Evolutionary conservation across 1,140 invertebrate species (phyloP), one percentile per base, ranked within the genome.

Genomic region (Pseudomyrmex sp.): DNA sequence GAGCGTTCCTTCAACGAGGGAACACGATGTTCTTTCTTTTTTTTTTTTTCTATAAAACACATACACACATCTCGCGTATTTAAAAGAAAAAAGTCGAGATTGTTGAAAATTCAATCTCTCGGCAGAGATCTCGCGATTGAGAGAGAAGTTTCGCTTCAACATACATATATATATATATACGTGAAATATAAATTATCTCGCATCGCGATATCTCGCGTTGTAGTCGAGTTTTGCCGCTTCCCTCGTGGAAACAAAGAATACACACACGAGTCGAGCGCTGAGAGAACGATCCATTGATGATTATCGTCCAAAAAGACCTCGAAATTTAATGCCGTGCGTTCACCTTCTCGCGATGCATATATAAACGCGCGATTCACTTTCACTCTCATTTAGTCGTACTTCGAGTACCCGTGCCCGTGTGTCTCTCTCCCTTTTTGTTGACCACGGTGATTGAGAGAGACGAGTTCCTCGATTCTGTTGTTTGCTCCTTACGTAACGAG

Each of bases 331-430:
- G 4, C 62, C 59, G 82, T 86, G 58, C 87, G 87, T 89, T 89
- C 85, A 85, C 87, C 85, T 66, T 82, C 62, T 58, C 12, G 61
- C 68, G 52, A 62, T 87, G 80, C 80, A 85, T 90, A 87, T 92
- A 92, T 92, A 92, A 91, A 92, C 90, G 77, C 77, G 59, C 74
- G 62, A 77, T 84, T 89, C 82, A 75, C 91, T 91, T 92, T 92
- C 91, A 83, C 91, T 92, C 89, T 90, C 89, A 73, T 91, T 92
- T 91, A 92, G 92, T 92, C 79, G 80, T 7, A 15, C 26, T 52
- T 56, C 72, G 79, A 63, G 52, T 82, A 70, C 79, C 79, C 85
- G 85, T 89, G 70, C 8, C 13, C 9, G 65, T 56, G 65, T 65
- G 12, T 18, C 1, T 44, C 69, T 61, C 35, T 35, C n/a, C 9